A percentile compares a stretch with the other conserved stretches of the same genome.
phyloP scores from a whole-genome alignment of 2,888 invertebrate species.

The Cantharis flavilabris region DNA sequence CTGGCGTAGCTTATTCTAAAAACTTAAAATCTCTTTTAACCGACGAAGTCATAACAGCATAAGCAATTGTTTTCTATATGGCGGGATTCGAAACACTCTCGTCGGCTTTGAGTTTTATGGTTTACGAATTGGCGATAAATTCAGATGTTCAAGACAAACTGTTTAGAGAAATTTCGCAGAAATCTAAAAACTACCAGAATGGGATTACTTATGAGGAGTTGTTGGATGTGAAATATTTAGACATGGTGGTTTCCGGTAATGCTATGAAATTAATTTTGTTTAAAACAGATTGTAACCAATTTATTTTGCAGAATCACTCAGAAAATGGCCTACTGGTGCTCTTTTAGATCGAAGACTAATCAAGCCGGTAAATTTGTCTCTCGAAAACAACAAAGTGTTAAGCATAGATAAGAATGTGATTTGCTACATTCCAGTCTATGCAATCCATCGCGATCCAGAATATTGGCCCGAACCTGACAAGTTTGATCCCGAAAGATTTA shows the following conservation, averaged over 20 bases:
- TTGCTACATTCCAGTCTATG: conserved; percentile 38
- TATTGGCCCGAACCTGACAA: conserved; percentile 43
- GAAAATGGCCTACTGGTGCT: conserved; percentile 41
- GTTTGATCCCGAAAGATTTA: conserved; percentile 51
- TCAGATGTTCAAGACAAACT: background rate
- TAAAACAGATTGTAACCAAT: background rate
- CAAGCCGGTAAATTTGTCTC: conserved; percentile 34
- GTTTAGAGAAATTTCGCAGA: background rate
- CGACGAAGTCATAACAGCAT: background rate
- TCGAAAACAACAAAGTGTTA: background rate
- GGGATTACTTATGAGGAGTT: background rate
- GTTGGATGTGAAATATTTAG: background rate
- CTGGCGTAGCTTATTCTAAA: background rate
- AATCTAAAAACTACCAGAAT: background rate
- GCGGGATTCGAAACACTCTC: background rate
- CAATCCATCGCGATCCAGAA: conserved; percentile 41
- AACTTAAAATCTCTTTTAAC: background rate
- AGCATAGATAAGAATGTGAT: background rate
- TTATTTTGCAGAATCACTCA: conserved; percentile 15
- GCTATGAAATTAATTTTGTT: background rate
- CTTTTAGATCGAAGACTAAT: conserved; percentile 10
- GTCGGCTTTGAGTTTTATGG: background rate
- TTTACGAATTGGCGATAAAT: background rate
- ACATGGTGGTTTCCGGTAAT: background rate
- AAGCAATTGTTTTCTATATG: background rate